Base-by-base conservation (phyloP, 35 echinoderm and acorn worm genomes). In the Ophioderma brevispina region DNA sequence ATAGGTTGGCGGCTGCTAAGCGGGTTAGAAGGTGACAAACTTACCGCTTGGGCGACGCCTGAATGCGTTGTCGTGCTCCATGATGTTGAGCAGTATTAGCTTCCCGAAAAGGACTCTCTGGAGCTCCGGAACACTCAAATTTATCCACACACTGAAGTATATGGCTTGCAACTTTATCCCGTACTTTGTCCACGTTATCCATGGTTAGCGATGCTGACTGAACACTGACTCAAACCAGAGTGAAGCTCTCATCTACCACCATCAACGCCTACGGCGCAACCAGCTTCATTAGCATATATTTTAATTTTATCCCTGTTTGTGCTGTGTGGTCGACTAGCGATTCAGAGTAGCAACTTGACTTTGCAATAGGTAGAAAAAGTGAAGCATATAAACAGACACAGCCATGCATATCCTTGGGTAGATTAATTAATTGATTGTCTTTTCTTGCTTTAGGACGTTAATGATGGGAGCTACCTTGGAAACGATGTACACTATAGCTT, bases 171-270 rank as follows among this genome's bases (percentile, higher is more conserved):
- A 70, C 59, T 70, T 70, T 70, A 70, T 70, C 59, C 59, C 59
- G 59, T 70, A 70, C 59, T 70, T 70, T 70, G 59, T 70, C 59
- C 59, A 70, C 59, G 59, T 70, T 70, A 25, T 70, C 59, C 59
- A 70, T 70, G 59, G 5, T 70, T 70, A 70, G 28, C 28, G 28
- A 70, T 70, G 59, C 59, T 70, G 5, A 70, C 28, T 4, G 59
- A 70, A 70, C 59, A 70, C 59, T 70, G 59, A 70, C 59, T 70
- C 59, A 70, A 70, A 70, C 28, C 2, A 6, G 59, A 70, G 59
- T 70, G 59, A 70, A 30, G 59, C 59, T 13, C 23, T 70, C 59
- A 70, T 30, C 59, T 70, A 70, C 59, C 59, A 70, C 59, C n/a
- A 15, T 70, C 59, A 70, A 70, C 59, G 59, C 59, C 59, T 70